Base-by-base conservation (phyloP, 2,113 vertebrate genomes). In the Sceloporus undulatus region DNA sequence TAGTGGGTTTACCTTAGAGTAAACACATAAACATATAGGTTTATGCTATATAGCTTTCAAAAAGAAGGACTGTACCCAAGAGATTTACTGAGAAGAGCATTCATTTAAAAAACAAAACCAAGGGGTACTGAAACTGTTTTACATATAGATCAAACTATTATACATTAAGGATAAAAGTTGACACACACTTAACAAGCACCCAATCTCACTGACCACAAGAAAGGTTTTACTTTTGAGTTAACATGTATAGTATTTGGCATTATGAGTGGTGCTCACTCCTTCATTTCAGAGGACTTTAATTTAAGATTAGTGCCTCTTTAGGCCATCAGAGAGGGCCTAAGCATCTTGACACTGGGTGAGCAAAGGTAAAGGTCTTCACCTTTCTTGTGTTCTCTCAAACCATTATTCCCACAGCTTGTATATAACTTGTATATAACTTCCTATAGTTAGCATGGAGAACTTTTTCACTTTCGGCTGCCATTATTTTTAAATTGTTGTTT, bases 401-500 rank as follows among this genome's bases (percentile, higher is more conserved):
- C 52, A 87, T 73, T 75, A 48, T 65, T 88, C 80, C 40, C 54
- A 13, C 2, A 7, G 62, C 87, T 71, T 19, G 71, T 62, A 62
- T 16, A 62, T 16, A 62, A 62, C 87, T 71, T 19, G 71, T 62
- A 62, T 16, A 62, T 16, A 62, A 62, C 16, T 16, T 62, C 59
- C 59, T 14, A 62, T 18, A 62, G 16, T 14, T 13, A 3, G 59
- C 16, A 88, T 87, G 29, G 56, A 23, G 23, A 42, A n/a, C 10
- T 42, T 90, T 92, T 90, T 34, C 59, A 62, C 59, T 21, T 85
- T 83, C 75, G 70, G 16, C 29, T 25, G 87, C 27, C 10, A 19
- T 0, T 13, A 2, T 81, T 90, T 89, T 90, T n/a, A 91, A 92
- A 89, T 1, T 16, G 54, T 82, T 93, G 79, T 8, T 85, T 23